phyloP scores from a whole-genome alignment of 2,797 vertebrate genomes.

The Melanotaenia maccullochi region DNA sequence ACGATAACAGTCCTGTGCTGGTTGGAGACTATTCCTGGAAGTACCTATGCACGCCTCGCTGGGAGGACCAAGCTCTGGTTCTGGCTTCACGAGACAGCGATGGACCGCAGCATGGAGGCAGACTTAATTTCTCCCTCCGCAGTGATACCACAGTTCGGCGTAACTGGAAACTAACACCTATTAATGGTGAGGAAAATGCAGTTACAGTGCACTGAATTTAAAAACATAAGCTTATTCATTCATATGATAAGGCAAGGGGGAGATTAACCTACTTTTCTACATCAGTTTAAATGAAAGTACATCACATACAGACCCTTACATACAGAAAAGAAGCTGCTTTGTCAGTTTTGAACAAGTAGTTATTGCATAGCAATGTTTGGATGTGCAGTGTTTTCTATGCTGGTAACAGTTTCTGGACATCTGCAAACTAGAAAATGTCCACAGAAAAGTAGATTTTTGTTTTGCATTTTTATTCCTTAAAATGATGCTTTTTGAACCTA shows the following conservation, averaged over 20 bases:
- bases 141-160: slow-evolving; percentile 82
- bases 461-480: no score
- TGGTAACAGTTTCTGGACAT: no score
- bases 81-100: slow-evolving; percentile 83
- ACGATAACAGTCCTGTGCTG: slow-evolving; percentile 81
- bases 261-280: neutral
- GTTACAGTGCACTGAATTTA: neutral
- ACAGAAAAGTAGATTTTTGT: no score
- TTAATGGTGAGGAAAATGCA: slow-evolving; percentile 81
- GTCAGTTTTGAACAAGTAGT: no score
- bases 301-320: no score
- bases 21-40: slow-evolving; percentile 84
- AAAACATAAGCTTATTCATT: neutral
- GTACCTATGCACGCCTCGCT: slow-evolving; percentile 88
- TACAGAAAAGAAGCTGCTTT: no score
- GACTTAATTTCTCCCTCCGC: slow-evolving; percentile 87
- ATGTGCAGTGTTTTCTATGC: no score
- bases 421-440: no score
- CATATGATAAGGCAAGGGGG: neutral
- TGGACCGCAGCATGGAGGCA: slow-evolving; percentile 76
- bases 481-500: no score
- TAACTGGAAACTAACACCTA: slow-evolving; percentile 87
- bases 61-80: slow-evolving; percentile 85
- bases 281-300: neutral
- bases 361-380: no score